Conservation (phyloP, 2,888 invertebrate genomes). For the Pimpla rufipes region DNA sequence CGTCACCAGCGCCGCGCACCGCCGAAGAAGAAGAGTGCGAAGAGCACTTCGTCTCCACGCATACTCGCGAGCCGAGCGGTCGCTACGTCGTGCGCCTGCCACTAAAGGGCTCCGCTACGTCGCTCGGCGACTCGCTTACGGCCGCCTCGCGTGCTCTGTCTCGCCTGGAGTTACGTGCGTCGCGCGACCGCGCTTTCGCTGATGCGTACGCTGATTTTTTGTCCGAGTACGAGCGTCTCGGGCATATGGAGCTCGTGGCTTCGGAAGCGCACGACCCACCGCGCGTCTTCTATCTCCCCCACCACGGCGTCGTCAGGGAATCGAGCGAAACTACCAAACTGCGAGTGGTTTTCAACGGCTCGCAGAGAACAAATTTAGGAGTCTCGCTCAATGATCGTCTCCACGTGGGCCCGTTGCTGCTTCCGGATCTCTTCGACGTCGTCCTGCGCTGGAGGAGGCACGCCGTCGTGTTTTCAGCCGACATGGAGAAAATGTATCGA, state of each 20-base stretch:
- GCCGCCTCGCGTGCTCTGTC: slow-evolving; percentile 34
- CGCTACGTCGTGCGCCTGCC: slow-evolving; percentile 74
- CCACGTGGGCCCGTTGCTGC: slow-evolving; percentile 77
- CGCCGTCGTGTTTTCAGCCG: slow-evolving; percentile 77
- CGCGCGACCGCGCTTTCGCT: slow-evolving; percentile 14
- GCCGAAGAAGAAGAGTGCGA: slow-evolving; percentile 72
- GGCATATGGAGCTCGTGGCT: slow-evolving; percentile 54
- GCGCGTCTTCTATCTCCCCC: slow-evolving; percentile 77
- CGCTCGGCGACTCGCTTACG: slow-evolving; percentile 69
- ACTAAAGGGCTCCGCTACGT: slow-evolving; percentile 60
- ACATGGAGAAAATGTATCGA: slow-evolving; percentile 82
- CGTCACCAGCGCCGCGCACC: not conserved
- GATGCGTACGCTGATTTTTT: slow-evolving; percentile 29
- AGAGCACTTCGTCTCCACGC: slow-evolving; percentile 70
- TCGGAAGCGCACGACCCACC: not conserved
- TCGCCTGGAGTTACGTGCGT: slow-evolving; percentile 25
- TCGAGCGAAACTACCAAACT: slow-evolving; percentile 77
- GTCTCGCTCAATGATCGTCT: slow-evolving; percentile 79
- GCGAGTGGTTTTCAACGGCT: slow-evolving; percentile 79
- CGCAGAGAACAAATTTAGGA: slow-evolving; percentile 72
- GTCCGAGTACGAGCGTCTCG: slow-evolving; percentile 51
- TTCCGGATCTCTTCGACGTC: slow-evolving; percentile 77
- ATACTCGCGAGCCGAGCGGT: slow-evolving; percentile 55
- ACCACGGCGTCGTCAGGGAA: slow-evolving; percentile 79
- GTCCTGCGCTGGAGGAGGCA: slow-evolving; percentile 76